Conservation (phyloP, 2,888 invertebrate genomes). For the Acholoe squamosa region DNA sequence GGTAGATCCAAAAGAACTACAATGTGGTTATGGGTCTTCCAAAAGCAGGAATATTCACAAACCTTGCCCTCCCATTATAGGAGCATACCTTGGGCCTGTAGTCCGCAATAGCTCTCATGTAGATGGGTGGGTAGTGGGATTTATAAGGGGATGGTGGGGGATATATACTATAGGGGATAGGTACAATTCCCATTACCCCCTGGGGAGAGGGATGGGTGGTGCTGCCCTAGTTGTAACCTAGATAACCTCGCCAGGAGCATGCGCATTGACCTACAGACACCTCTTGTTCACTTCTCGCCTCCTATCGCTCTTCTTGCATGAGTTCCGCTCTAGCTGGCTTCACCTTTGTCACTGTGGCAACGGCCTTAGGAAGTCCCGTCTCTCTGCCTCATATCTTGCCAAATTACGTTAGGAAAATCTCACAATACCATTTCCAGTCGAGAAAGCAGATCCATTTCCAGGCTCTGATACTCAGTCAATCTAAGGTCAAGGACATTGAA, state of each 20-base stretch:
- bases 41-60: too few relatives aligned
- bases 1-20: too few relatives aligned
- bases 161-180: background rate
- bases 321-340: background rate
- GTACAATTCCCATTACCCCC: background rate
- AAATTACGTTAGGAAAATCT: background rate
- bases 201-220: background rate
- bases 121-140: too few relatives aligned
- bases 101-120: too few relatives aligned
- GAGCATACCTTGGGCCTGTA: too few relatives aligned
- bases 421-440: background rate
- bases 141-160: too few relatives aligned
- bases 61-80: too few relatives aligned
- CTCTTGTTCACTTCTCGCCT: background rate
- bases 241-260: background rate
- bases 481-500: slow-evolving; percentile 12
- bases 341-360: background rate
- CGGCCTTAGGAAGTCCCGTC: background rate
- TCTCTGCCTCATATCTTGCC: background rate
- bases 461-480: background rate
- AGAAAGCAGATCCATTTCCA: background rate
- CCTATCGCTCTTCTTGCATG: background rate
- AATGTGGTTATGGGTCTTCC: too few relatives aligned
- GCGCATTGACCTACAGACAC: background rate
- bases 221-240: background rate